These are phyloP conservation scores for Phymorhynchus buccinoides DNA, from an alignment of 1,140 invertebrate species.

Conservation along the genomic window DNA sequence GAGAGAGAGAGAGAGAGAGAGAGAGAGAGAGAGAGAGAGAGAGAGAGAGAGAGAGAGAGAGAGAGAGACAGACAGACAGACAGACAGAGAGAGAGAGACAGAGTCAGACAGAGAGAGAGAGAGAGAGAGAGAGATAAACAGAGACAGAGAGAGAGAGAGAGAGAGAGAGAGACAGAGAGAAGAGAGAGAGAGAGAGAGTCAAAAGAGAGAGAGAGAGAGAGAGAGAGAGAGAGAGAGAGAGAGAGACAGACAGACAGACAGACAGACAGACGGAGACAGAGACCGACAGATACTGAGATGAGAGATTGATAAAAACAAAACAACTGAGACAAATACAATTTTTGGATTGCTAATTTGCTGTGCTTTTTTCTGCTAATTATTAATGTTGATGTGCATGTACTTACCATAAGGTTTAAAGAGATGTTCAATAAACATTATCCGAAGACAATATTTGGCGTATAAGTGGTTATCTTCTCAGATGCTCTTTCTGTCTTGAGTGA, in stretches of 20 bases:
- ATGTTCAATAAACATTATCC: no score
- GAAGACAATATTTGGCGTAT: no score
- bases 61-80: not conserved
- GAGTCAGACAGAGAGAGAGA: not conserved
- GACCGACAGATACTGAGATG: no score
- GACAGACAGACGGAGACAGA: not conserved
- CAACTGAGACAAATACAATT: no score
- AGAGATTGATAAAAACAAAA: no score
- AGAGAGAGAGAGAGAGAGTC: slow-evolving; percentile 33
- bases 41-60: slow-evolving; percentile 1
- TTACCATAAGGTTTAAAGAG: no score
- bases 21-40: slow-evolving; percentile 30
- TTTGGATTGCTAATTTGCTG: no score
- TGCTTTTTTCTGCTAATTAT: no score
- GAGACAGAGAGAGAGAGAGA: slow-evolving; percentile 28
- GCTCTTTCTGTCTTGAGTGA: no score
- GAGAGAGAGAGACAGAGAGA: not conserved
- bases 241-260: slow-evolving; percentile 27
- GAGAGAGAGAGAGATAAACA: slow-evolving; percentile 15
- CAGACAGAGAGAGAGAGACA: slow-evolving; percentile 29
- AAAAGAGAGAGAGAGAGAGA: not conserved
- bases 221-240: slow-evolving; percentile 3
- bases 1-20: not conserved
- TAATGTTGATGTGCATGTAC: no score
- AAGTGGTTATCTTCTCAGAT: no score